These are phyloP conservation scores for Holothuria leucospilota DNA, from an alignment of 53 echinoderm and acorn worm genomes.

Conservation along the genomic window DNA sequence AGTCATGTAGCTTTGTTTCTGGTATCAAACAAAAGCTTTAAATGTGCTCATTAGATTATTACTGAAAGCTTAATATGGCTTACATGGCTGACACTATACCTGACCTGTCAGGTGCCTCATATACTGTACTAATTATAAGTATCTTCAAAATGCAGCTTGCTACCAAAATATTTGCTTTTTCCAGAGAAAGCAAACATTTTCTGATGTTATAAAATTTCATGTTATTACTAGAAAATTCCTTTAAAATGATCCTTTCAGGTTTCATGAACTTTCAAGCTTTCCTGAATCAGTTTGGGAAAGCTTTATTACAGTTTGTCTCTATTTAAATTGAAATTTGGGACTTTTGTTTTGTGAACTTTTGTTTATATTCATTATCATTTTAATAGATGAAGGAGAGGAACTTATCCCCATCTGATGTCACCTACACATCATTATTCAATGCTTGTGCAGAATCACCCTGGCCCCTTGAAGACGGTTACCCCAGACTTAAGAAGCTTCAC, in stretches of 20 bases:
- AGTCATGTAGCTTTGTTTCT: no score
- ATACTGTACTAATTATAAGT: no score
- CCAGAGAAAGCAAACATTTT: background rate
- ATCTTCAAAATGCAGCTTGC: no score
- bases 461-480: slow-evolving; percentile 79
- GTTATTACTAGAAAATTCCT: background rate
- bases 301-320: no score
- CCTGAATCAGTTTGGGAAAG: background rate
- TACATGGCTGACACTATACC: no score
- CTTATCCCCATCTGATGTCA: slow-evolving; percentile 74
- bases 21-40: no score
- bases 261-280: background rate
- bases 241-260: background rate
- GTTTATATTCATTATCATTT: background rate
- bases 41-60: no score
- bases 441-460: slow-evolving; percentile 96
- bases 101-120: no score
- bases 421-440: slow-evolving; percentile 89
- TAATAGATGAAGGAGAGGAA: slow-evolving; percentile 86
- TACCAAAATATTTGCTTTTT: background rate
- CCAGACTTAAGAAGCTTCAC: slow-evolving; percentile 77
- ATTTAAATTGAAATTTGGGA: background rate
- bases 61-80: no score
- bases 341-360: background rate
- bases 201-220: background rate